Base-by-base conservation (phyloP, 2,888 invertebrate species). In the Chromoteleia sp. region DNA sequence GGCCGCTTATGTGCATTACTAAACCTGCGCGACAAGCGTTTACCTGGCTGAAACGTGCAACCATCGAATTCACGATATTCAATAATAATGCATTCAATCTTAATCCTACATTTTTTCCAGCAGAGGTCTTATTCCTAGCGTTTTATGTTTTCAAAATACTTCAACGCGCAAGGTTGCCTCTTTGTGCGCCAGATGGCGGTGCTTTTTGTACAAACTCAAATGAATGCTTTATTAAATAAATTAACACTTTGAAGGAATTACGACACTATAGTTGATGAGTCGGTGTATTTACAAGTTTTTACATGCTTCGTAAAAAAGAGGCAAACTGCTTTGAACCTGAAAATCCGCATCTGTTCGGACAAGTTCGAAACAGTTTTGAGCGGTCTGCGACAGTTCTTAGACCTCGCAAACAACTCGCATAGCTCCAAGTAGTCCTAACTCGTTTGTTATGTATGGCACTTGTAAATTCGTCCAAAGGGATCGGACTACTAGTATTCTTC, bases 261-360 rank as follows among this genome's bases (percentile, higher is more conserved):
- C 15, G 33, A 33, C 29, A 25, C 14, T 58, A 70, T 3, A 43
- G 56, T 68, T n/a, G 39, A 58, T 58, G 36, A 58, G 29, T 36
- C 33, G 36, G 25, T 39, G 29, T 70, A 70, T 70, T 19, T 70
- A 70, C 70, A 70, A 70, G 48, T 70, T 70, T 70, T 48, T 70
- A 70, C 58, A 70, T 21, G 48, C 45, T 48, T 58, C 45, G 48
- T 68, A 54, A 39, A 68, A 54, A 68, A 68, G 14, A 15, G 17
- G 33, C 10, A 12, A 12, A 14, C 36, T 19, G 17, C 12, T 15
- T 43, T 10, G 1, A 17, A 19, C 10, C n/a, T 1, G 21, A 2
- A 4, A 8, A 8, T 33, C 33, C 33, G 33, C 25, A 25, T 6
- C 6, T 25, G 6, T 25, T 25, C 25, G 25, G 25, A 25, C 39